These are phyloP conservation scores for Campylomormyrus numenius DNA, from an alignment of 2,113 vertebrate genomes.

Conservation along the genomic window DNA sequence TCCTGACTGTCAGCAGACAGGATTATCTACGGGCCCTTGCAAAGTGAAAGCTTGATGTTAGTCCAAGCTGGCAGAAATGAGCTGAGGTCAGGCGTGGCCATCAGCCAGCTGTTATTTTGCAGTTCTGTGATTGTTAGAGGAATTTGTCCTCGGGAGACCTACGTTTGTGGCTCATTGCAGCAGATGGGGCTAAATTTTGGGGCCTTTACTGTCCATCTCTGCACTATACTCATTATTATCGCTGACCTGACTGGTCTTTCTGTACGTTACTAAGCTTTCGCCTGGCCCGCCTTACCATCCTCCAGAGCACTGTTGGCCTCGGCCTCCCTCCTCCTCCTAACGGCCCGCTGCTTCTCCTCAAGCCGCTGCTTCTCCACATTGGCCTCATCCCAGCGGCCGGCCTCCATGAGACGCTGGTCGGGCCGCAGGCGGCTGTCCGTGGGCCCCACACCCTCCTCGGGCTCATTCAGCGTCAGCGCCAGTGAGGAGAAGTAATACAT, in stretches of 20 bases:
- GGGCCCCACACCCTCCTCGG: conserved; percentile 67
- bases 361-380: conserved; percentile 89
- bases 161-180: neutral
- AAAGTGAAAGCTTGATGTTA: neutral
- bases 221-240: neutral
- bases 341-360: conserved; percentile 86
- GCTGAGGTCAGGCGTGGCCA: neutral
- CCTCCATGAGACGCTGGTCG: conserved; percentile 93
- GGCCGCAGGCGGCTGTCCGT: conserved; percentile 88
- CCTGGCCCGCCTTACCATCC: conserved; percentile 65
- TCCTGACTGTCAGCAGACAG: conserved; percentile 35
- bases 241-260: neutral
- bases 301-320: conserved; percentile 67
- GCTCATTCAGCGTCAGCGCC: conserved; percentile 88
- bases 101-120: neutral
- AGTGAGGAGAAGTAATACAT: conserved; percentile 95
- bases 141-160: neutral
- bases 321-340: conserved; percentile 72
- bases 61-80: neutral
- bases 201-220: neutral
- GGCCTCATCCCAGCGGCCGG: conserved; percentile 88
- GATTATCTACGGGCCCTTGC: neutral
- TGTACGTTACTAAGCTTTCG: neutral
- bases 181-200: neutral
- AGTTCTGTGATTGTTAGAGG: neutral